Base-by-base conservation (phyloP, 2,113 vertebrate genomes). In the Chionis minor region DNA sequence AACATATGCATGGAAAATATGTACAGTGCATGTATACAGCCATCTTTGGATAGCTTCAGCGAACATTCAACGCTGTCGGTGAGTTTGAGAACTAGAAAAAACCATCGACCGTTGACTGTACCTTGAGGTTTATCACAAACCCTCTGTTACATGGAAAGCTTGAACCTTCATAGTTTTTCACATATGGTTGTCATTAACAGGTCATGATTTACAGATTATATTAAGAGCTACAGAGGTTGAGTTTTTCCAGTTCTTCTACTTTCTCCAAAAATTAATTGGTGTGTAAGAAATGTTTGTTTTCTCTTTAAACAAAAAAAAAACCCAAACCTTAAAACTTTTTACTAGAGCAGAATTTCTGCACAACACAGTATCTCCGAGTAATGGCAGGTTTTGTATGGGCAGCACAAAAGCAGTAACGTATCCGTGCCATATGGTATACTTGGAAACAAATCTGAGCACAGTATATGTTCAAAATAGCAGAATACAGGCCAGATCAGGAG, bases 71-170 rank as follows among this genome's bases (percentile, higher is more conserved):
- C 99, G 99, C 99, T 99, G 99, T 99, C 99, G 99, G 99, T 99
- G 99, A 99, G 99, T 99, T 99, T 99, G 98, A 96, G 97, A 97
- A 98, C 96, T 97, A 97, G 97, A 97, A 98, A 97, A 99, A 99
- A 99, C 99, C 99, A 99, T 99, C 98, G 99, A 99, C 98, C 99
- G 99, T 99, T 99, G 99, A 99, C 98, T 99, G 99, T 99, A 99
- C 99, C 99, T 98, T 98, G 99, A 98, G 99, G 98, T 98, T 97
- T 97, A 94, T 99, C 98, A 97, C 92, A 95, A 81, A 94, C 98
- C 91, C 92, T 94, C 54, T 85, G 81, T 7, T 88, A 54, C 78
- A 71, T 10, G 88, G 69, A 86, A 61, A 91, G 69, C 93, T 49
- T 55, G 74, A 90, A 63, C 78, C 67, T 93, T 82, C 93, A 45